These are phyloP conservation scores for Enteromius paludinosus DNA, from an alignment of 2,797 vertebrate species.

Conservation along the genomic window DNA sequence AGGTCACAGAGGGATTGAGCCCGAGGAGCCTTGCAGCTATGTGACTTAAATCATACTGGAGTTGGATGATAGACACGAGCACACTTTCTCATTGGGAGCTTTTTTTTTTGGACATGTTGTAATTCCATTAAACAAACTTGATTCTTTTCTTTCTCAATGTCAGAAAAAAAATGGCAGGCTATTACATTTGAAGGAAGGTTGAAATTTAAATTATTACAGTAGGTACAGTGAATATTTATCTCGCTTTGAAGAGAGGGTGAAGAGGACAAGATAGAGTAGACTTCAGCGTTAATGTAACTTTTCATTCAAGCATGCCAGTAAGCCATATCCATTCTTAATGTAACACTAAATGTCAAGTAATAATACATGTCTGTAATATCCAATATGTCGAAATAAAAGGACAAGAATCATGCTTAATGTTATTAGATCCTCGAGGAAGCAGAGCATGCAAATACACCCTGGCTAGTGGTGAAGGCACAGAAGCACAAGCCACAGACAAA, in stretches of 20 bases:
- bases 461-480: not conserved
- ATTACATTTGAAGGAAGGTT: not conserved
- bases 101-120: not conserved
- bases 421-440: not conserved
- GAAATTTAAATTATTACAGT: not conserved
- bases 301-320: slow-evolving; percentile 16
- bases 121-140: not conserved
- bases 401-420: not conserved
- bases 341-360: slow-evolving; percentile 1
- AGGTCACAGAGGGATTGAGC: slow-evolving; percentile 43
- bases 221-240: not conserved
- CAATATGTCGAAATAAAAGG: not conserved
- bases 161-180: not conserved
- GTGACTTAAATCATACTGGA: slow-evolving; percentile 27
- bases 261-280: not conserved
- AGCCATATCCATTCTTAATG: not conserved
- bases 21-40: slow-evolving; percentile 37
- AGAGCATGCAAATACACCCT: slow-evolving; percentile 12
- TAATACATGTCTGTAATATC: not conserved
- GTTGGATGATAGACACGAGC: slow-evolving; percentile 19
- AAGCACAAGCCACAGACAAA: not conserved
- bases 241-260: not conserved
- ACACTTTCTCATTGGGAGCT: slow-evolving; percentile 10
- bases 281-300: not conserved
- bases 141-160: slow-evolving; percentile 9